Base-by-base conservation (phyloP, 2,888 invertebrate genomes). In the Chrysotoxum bicinctum region DNA sequence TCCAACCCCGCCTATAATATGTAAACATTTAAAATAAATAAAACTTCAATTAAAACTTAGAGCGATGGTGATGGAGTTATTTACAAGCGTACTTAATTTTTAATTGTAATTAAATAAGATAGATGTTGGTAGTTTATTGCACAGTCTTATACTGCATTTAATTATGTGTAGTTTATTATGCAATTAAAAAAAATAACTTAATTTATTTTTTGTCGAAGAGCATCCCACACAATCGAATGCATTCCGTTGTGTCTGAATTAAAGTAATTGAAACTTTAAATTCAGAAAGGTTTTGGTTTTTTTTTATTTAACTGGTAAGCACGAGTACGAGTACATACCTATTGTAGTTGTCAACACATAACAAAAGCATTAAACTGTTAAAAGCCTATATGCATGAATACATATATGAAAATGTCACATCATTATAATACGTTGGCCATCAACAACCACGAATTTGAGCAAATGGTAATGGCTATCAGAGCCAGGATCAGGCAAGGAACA, bases 241-340 rank as follows among this genome's bases (percentile, higher is more conserved):
- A 35, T 58, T 21, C 14, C 1, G n/a, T 40, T 40, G 4, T 40
- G 40, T 30, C 30, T n/a, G 30, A 64, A 64, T 64, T 45, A 64
- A 64, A 64, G 19, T 69, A 73, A 78, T 73, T 83, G 62, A 69
- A 83, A 78, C 56, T 74, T 54, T 40, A 78, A 69, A 78, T 69
- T 77, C 32, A 54, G 45, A 35, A 19, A 23, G 21, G 0, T 10
- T 0, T 45, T 19, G 21, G 3, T 7, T 21, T 48, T 7, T 21
- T 48, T 10, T 21, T 3, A 12, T 21, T 21, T 12, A 21, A 23
- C 1, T 16, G 14, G 35, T 58, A 8, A 32, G 19, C 14, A 12
- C 56, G 12, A n/a, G n/a, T n/a, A n/a, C n/a, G n/a, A n/a, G n/a
- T 16, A 43, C n/a, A 32, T 35, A 12, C 35, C 14, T 56, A 56